Conservation (phyloP, 2,113 vertebrate species). For the Aegithalos caudatus region DNA sequence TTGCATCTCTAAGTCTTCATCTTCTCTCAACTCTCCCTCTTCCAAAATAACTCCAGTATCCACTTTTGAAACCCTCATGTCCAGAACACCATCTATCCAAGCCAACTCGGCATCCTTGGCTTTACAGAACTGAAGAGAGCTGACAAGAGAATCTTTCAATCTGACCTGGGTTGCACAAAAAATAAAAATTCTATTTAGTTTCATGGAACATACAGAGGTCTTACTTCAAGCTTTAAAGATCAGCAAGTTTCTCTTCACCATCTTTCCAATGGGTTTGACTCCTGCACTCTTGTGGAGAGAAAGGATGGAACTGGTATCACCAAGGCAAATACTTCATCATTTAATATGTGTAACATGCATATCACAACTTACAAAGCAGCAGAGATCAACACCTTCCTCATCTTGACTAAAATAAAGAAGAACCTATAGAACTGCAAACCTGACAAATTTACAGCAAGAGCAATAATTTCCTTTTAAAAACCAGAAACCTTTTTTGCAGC, state of each 20-base stretch:
- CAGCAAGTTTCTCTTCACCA: neutral
- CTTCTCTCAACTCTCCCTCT: constrained; percentile 87
- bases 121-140: constrained; percentile 97
- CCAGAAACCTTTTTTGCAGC: neutral
- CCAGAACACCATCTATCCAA: constrained; percentile 96
- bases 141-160: constrained; percentile 96
- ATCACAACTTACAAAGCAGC: neutral
- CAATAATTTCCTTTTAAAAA: neutral
- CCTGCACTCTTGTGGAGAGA: neutral
- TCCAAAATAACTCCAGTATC: constrained; percentile 95
- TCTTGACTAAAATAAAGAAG: neutral
- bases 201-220: neutral
- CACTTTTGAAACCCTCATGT: constrained; percentile 97
- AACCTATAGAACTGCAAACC: neutral
- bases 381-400: neutral
- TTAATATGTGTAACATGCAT: neutral
- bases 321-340: neutral
- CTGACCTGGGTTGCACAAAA: constrained; percentile 79
- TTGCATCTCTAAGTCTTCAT: constrained; percentile 83
- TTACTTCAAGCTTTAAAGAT: neutral
- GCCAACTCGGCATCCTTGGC: constrained; percentile 95
- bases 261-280: neutral
- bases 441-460: neutral
- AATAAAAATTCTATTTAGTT: neutral
- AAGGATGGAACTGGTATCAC: neutral